phyloP scores from a whole-genome alignment of 2,888 invertebrate species.

The Epistrophella euchroma region DNA sequence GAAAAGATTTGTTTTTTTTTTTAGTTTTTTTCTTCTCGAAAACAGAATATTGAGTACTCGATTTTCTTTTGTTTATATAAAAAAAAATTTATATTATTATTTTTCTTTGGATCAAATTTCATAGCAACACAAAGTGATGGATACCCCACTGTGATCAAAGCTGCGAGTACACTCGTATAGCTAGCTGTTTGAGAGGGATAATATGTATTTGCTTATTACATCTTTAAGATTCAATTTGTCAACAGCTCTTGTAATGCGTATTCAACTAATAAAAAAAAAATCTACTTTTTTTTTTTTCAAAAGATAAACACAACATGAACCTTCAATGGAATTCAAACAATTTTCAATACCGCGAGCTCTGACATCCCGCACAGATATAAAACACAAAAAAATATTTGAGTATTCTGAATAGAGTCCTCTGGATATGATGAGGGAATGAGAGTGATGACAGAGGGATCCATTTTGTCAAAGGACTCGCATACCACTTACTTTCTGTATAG shows the following conservation, averaged over 20 bases:
- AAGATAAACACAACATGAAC: slow-evolving; percentile 40
- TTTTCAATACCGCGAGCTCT: slow-evolving; percentile 51
- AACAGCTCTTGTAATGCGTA: slow-evolving; percentile 55
- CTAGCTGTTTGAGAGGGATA: slow-evolving; percentile 35
- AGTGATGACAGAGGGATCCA: slow-evolving; percentile 67
- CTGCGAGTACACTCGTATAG: background rate
- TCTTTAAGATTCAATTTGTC: slow-evolving; percentile 74
- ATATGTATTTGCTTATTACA: slow-evolving; percentile 69
- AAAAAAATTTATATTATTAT: slow-evolving; percentile 56
- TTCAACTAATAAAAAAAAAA: slow-evolving; percentile 18
- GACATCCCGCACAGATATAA: slow-evolving; percentile 70
- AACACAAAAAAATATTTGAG: slow-evolving; percentile 36
- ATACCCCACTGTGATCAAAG: slow-evolving; percentile 66
- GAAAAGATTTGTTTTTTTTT: slow-evolving; percentile 38
- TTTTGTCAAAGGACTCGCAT: slow-evolving; percentile 65
- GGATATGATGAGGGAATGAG: background rate
- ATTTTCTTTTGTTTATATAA: slow-evolving; percentile 61
- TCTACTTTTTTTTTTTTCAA: slow-evolving; percentile 9
- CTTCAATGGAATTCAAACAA: slow-evolving; percentile 59
- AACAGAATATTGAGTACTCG: slow-evolving; percentile 43
- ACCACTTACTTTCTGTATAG: slow-evolving; percentile 23
- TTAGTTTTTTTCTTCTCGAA: background rate
- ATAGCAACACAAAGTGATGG: slow-evolving; percentile 30
- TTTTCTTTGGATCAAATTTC: slow-evolving; percentile 63
- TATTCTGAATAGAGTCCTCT: slow-evolving; percentile 27